Conservation (phyloP, 2,888 invertebrate genomes). For the Apamea epomidion region DNA sequence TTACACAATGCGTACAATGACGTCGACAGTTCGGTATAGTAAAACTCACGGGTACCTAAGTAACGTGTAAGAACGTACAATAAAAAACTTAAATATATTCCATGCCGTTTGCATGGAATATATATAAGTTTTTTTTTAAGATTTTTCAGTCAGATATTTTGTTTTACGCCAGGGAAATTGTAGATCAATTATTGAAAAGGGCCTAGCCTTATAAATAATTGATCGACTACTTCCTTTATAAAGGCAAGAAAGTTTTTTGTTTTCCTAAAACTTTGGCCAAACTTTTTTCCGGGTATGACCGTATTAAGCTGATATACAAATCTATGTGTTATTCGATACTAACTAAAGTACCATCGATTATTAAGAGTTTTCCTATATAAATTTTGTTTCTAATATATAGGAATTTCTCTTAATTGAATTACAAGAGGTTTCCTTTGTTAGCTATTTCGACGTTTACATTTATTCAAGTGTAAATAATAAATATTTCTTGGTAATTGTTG, state of each 20-base stretch:
- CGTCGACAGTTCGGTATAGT: slow-evolving; percentile 20
- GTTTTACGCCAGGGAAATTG: neutral
- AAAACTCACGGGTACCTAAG: slow-evolving; percentile 8
- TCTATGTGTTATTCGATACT: neutral
- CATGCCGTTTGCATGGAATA: neutral
- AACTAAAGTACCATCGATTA: neutral
- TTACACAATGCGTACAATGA: slow-evolving; percentile 43
- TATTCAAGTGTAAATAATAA: slow-evolving; percentile 29
- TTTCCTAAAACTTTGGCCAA: neutral
- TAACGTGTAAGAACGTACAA: slow-evolving; percentile 8
- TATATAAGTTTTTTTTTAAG: neutral
- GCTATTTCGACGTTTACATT: slow-evolving; percentile 9
- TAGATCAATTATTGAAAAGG: neutral
- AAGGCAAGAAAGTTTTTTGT: neutral
- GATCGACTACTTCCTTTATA: neutral
- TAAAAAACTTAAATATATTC: too few species aligned
- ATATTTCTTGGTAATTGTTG: slow-evolving; percentile 16
- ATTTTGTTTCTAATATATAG: neutral
- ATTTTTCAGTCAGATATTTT: neutral
- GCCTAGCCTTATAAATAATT: too few species aligned
- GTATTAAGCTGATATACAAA: neutral
- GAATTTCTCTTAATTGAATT: slow-evolving; percentile 2
- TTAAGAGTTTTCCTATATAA: neutral
- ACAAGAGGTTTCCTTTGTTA: neutral
- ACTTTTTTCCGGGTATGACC: neutral